These are phyloP conservation scores for Vidua chalybeata DNA, from an alignment of 2,113 vertebrate genomes.

Conservation along the genomic window DNA sequence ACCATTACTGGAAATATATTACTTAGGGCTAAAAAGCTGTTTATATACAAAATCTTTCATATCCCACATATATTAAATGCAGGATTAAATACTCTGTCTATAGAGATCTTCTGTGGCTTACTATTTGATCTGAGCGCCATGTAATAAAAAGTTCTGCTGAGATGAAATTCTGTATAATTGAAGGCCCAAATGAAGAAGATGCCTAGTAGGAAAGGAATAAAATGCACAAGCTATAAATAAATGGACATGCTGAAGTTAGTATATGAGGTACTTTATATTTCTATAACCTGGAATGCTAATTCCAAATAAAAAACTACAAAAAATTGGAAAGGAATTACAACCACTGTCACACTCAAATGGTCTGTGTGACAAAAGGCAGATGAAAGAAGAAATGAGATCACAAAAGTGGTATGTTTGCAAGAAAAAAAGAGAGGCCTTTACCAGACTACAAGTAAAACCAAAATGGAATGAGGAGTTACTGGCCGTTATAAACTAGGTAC, in stretches of 20 bases:
- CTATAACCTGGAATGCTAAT: neutral
- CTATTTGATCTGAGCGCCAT: neutral
- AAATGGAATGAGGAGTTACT: neutral
- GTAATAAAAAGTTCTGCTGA: neutral
- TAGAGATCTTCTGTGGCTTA: neutral
- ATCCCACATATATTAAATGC: neutral
- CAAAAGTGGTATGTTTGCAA: neutral
- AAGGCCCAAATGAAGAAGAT: conserved; percentile 8
- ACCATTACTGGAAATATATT: neutral
- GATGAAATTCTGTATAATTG: conserved; percentile 2
- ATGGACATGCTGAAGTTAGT: neutral
- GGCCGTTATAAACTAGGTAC: neutral
- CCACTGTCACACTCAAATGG: neutral
- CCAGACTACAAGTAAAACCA: neutral
- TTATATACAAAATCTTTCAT: conserved; percentile 5
- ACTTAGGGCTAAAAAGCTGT: neutral
- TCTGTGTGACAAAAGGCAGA: neutral
- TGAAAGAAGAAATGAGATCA: neutral
- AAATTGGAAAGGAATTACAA: neutral
- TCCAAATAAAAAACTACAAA: neutral
- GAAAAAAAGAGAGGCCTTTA: neutral
- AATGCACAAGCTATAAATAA: neutral
- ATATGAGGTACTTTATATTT: neutral
- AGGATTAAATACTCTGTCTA: neutral
- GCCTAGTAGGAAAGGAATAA: neutral